Conservation (phyloP, 2,797 vertebrate species). For the Hydrophis major region DNA sequence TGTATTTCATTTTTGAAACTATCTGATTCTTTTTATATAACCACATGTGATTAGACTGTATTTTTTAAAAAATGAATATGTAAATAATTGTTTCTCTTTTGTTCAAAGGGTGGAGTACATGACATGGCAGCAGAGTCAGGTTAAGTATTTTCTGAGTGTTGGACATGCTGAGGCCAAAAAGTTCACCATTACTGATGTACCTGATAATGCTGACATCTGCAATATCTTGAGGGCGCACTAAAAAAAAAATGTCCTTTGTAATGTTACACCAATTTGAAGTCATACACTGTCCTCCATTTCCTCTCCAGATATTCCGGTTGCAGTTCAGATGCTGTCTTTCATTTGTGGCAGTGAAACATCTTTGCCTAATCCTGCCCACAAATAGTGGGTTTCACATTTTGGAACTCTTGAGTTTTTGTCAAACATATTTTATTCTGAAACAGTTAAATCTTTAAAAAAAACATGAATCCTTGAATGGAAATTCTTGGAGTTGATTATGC, state of each 20-base stretch:
- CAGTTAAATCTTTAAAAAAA: constrained; percentile 10
- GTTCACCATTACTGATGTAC: neutral
- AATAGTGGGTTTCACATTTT: neutral
- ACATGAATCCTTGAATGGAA: constrained; percentile 32
- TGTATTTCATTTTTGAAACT: neutral
- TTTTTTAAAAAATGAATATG: neutral
- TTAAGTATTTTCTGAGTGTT: neutral
- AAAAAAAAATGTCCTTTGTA: neutral
- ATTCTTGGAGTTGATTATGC: constrained; percentile 23
- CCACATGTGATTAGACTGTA: neutral
- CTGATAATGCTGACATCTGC: neutral
- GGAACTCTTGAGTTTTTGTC: neutral
- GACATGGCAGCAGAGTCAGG: neutral
- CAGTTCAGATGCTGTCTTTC: neutral
- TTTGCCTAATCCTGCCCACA: no score
- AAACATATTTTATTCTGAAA: neutral
- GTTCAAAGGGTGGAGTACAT: neutral
- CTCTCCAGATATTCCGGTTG: neutral
- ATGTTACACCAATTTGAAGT: neutral
- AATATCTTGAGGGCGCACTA: neutral
- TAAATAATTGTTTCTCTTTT: neutral
- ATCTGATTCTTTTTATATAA: neutral
- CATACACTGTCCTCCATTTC: no score
- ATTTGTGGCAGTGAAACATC: neutral
- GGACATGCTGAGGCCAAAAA: neutral